Evolutionary conservation across 2,797 vertebrate genomes (phyloP).

Genomic region (Pempheris klunzingeri): DNA sequence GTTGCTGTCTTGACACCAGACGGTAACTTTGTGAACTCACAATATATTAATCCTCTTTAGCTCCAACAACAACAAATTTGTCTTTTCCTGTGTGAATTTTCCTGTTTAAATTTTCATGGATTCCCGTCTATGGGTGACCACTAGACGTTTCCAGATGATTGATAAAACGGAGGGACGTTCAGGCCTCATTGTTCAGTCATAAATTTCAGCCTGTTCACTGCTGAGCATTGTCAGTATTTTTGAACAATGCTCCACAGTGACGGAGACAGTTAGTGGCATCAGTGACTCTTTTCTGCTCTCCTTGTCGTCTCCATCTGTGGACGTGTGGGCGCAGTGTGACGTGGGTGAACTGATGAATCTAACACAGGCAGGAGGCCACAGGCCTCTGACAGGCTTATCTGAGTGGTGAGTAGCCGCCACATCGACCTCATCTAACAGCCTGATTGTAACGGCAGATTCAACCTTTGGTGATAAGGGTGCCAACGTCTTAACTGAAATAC

Average conservation of each 20-base stretch:
- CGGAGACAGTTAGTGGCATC: slow-evolving; percentile 9
- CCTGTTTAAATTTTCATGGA: neutral
- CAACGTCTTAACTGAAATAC: slow-evolving; percentile 35
- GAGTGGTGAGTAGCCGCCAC: slow-evolving; percentile 43
- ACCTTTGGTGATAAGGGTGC: slow-evolving; percentile 64
- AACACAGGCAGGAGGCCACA: slow-evolving; percentile 36
- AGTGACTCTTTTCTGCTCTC: slow-evolving; percentile 17
- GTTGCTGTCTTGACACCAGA: neutral
- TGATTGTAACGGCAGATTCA: slow-evolving; percentile 63
- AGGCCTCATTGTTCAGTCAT: neutral
- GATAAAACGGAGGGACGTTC: neutral
- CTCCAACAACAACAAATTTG: neutral
- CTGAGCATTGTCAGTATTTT: slow-evolving; percentile 18
- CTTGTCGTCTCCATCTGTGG: slow-evolving; percentile 39
- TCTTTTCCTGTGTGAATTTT: neutral
- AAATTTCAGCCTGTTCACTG: neutral
- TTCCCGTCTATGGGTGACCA: neutral
- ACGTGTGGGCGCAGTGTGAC: slow-evolving; percentile 46
- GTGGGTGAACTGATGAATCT: slow-evolving; percentile 50
- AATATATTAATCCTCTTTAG: slow-evolving; percentile 1
- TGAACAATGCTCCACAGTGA: slow-evolving; percentile 10
- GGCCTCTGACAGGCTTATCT: slow-evolving; percentile 60
- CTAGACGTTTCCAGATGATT: neutral
- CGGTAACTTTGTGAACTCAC: neutral
- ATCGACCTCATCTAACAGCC: slow-evolving; percentile 54